Evolutionary conservation across 1,140 invertebrate genomes (phyloP).

Genomic region (Pseudomyrmex gracilis): DNA sequence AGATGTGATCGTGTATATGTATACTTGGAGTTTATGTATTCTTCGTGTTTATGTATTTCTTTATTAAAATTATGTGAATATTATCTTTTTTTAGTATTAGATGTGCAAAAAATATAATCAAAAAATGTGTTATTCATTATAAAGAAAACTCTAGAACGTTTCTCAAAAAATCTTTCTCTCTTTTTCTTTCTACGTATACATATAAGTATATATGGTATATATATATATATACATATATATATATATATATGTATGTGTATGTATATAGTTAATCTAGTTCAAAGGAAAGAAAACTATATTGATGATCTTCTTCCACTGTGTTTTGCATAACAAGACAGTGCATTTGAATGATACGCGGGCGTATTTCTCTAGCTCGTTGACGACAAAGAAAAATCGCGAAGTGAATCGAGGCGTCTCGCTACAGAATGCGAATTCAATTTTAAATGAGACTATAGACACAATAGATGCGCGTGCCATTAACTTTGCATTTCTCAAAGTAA

Average conservation of each 20-base stretch:
- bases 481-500: too few species aligned
- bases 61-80: not conserved
- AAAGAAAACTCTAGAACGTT: too few species aligned
- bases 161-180: too few species aligned
- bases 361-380: slow-evolving; percentile 21
- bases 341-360: not conserved
- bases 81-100: not conserved
- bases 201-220: too few species aligned
- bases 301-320: not conserved
- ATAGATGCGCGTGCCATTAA: too few species aligned
- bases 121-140: too few species aligned
- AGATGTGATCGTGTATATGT: not conserved
- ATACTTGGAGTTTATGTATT: not conserved
- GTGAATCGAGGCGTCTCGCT: slow-evolving; percentile 8
- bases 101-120: too few species aligned
- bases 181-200: too few species aligned
- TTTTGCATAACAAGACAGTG: not conserved
- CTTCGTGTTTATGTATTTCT: not conserved
- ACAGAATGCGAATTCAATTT: not conserved
- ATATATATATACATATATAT: too few species aligned
- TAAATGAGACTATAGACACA: slow-evolving; percentile 18
- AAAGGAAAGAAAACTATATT: not conserved
- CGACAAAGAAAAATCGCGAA: slow-evolving; percentile 1
- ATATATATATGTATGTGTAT: too few species aligned
- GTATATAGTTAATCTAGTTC: too few species aligned